Evolutionary conservation across 2,888 invertebrate genomes (phyloP), one percentile per base, ranked within the genome.

Genomic region (Nemotelus nigrinus): DNA sequence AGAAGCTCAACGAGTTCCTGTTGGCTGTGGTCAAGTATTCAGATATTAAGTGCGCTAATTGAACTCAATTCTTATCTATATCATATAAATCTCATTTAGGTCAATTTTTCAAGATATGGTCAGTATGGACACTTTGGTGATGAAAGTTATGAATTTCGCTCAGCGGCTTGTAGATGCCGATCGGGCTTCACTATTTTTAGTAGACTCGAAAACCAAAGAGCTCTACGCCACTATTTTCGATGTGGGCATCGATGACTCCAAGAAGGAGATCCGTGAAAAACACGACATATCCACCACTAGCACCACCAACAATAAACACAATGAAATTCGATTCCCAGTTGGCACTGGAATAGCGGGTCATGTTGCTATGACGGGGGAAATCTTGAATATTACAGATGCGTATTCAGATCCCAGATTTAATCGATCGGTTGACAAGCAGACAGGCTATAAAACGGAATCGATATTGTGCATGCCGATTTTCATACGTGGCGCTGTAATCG

Each of bases 391-490:
- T 78, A 88, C 89, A n/a, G 93, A 96, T 85, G 95, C 94, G 0
- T 96, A 96, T 84, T 89, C 91, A 0, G 96, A 95, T 86, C 87
- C 90, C 0, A 88, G 94, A 79, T 95, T 95, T 85, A 94, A 95
- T 85, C 89, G 92, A 67, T 89, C 90, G 44, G 90, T 93, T 0
- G 93, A 93, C 83, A 91, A 91, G 83, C 86, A 90, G 2, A 92
- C 92, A 2, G 92, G 92, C 0, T 92, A 92, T 82, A 90, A 89
- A 81, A 95, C 95, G 0, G 89, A 90, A 80, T 92, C 92, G 45
- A 94, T 96, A 60, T 89, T 96, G 0, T 95, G 95, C 85, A 95
- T 96, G 95, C 96, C 96, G 0, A 93, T 96, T 60, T 94, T 93
- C 85, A 94, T 94, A 39, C 88, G 94, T 78, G 92, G 93, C 53